phyloP scores from a whole-genome alignment of 2,113 vertebrate genomes.

The Tupaia chinensis region DNA sequence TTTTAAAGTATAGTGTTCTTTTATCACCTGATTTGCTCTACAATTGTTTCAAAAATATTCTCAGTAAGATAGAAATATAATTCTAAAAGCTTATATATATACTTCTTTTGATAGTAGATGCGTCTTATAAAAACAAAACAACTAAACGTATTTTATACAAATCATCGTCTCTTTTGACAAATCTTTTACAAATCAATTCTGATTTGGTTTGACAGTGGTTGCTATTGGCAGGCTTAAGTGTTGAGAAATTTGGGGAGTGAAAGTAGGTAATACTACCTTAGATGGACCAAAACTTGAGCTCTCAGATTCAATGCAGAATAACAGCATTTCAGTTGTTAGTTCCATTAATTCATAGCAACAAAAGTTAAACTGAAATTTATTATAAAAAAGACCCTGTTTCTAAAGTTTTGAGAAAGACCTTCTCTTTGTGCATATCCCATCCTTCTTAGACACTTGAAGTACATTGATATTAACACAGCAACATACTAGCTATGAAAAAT shows the following conservation, averaged over 20 bases:
- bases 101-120: not conserved
- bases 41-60: constrained; percentile 38
- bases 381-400: not conserved
- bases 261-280: not conserved
- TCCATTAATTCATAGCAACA: not conserved
- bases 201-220: not conserved
- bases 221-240: not conserved
- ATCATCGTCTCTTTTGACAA: not conserved
- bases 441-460: not conserved
- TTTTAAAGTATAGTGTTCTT: constrained; percentile 49
- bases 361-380: not conserved
- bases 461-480: too few relatives aligned
- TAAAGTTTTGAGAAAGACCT: not conserved
- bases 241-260: not conserved
- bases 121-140: not conserved
- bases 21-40: constrained; percentile 35
- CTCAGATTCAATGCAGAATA: not conserved
- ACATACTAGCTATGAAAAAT: too few relatives aligned
- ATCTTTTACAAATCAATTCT: not conserved
- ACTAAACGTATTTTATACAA: not conserved
- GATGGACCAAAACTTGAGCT: not conserved
- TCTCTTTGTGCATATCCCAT: not conserved
- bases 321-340: not conserved
- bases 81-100: constrained; percentile 40
- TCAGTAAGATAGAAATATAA: not conserved